Conservation (phyloP, 2,888 invertebrate genomes). For the Camptogramma bilineatum region DNA sequence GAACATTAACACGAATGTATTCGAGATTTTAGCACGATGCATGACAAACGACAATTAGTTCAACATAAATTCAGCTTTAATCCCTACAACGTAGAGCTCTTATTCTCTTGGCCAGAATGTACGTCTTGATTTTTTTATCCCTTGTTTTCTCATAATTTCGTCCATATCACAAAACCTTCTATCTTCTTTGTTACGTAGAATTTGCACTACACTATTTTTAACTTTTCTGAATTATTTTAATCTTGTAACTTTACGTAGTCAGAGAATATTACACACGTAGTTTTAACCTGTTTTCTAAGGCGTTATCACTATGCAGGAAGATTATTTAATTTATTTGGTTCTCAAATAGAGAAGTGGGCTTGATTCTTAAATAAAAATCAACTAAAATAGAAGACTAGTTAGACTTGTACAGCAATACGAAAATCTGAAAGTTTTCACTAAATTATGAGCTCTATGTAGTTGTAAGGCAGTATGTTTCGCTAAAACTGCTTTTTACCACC, state of each 20-base stretch:
- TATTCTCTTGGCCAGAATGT: conserved; percentile 19
- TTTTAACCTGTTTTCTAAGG: neutral
- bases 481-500: too few relatives aligned
- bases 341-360: too few relatives aligned
- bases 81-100: conserved; percentile 3
- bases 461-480: too few relatives aligned
- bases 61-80: conserved; percentile 3
- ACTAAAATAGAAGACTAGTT: too few relatives aligned
- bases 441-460: too few relatives aligned
- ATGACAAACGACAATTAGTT: conserved; percentile 47
- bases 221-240: conserved; percentile 23
- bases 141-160: conserved; percentile 14
- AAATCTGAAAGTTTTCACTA: too few relatives aligned
- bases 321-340: too few relatives aligned
- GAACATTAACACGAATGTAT: conserved; percentile 26
- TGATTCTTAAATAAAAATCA: too few relatives aligned
- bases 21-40: conserved; percentile 61
- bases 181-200: conserved; percentile 42
- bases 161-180: conserved; percentile 46
- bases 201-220: conserved; percentile 45
- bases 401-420: too few relatives aligned
- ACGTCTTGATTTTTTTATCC: conserved; percentile 12
- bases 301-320: neutral
- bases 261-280: neutral
- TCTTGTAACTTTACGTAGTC: neutral